A percentile compares a stretch with the other conserved stretches of the same genome.
These are phyloP conservation scores for Carollia perspicillata DNA, from an alignment of 2,113 vertebrate species.

Conservation along the genomic window DNA sequence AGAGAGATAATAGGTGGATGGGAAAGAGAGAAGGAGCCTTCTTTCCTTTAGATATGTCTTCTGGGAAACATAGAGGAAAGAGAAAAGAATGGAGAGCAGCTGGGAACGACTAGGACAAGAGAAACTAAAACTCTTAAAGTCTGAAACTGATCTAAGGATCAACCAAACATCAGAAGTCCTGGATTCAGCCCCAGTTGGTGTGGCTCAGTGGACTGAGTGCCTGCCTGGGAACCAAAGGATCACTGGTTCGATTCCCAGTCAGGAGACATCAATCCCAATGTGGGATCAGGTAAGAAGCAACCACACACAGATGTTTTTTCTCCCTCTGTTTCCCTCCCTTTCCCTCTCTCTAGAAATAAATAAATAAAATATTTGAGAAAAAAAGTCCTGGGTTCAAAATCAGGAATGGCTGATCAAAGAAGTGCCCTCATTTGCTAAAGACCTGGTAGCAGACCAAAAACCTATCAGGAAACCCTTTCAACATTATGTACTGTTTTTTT, in stretches of 20 bases:
- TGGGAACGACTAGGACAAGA: background rate
- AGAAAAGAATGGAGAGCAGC: background rate
- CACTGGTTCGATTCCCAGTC: too few relatives aligned
- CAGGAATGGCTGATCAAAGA: background rate
- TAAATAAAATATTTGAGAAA: too few relatives aligned
- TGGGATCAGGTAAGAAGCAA: too few relatives aligned
- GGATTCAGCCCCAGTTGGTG: background rate
- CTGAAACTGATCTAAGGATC: background rate
- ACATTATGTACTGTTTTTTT: background rate
- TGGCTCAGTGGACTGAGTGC: too few relatives aligned
- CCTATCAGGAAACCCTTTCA: background rate
- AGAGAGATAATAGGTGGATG: background rate
- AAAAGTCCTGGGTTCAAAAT: background rate
- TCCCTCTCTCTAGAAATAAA: too few relatives aligned
- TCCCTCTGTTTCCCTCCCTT: too few relatives aligned
- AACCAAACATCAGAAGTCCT: background rate
- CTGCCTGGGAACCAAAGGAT: too few relatives aligned
- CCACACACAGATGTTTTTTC: too few relatives aligned
- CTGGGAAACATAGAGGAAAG: background rate
- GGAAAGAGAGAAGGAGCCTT: background rate
- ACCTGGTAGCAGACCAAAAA: background rate
- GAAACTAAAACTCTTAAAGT: background rate
- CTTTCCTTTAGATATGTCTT: background rate
- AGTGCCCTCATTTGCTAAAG: background rate
- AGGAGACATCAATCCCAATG: too few relatives aligned